Percentiles rank a stretch among this genome's conserved stretches.
These are phyloP conservation scores for Epinephelus malabaricus DNA, from an alignment of 2,797 vertebrate genomes.

Conservation along the genomic window DNA sequence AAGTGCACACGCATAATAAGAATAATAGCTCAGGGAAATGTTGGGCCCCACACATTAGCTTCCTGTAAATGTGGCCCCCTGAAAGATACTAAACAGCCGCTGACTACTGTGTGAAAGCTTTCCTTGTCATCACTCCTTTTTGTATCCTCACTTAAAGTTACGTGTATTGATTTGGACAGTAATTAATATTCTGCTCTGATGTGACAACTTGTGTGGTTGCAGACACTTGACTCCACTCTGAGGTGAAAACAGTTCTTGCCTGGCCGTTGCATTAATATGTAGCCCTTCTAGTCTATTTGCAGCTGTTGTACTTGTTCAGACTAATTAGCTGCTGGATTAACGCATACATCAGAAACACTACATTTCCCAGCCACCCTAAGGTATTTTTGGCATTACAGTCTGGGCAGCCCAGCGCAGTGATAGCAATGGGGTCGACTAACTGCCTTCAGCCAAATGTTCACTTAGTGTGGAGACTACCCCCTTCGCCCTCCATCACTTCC, in stretches of 20 bases:
- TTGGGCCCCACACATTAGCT: too few relatives aligned
- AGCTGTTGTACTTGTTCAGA: conserved; percentile 22
- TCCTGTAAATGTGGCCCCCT: too few relatives aligned
- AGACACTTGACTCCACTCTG: conserved; percentile 14
- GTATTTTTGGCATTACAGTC: conserved; percentile 40
- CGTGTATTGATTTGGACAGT: background rate
- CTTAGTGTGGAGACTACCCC: conserved; percentile 40
- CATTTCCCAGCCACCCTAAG: conserved; percentile 47
- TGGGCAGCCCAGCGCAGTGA: conserved; percentile 34
- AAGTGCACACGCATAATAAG: too few relatives aligned
- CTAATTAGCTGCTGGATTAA: conserved; percentile 51
- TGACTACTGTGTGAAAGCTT: background rate
- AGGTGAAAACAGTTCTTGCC: conserved; percentile 10
- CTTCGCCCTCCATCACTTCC: background rate
- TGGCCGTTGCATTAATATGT: background rate
- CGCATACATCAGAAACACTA: conserved; percentile 51
- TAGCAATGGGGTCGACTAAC: conserved; percentile 50
- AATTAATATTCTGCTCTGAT: background rate
- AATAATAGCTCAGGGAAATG: too few relatives aligned
- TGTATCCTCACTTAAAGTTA: background rate
- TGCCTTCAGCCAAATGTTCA: conserved; percentile 71
- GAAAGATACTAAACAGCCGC: too few relatives aligned
- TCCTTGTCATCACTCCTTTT: background rate
- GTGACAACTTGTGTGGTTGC: background rate
- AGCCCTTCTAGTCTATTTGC: conserved; percentile 14